A percentile compares a stretch with the other conserved stretches of the same genome.
Evolutionary conservation across 2,113 vertebrate species (phyloP).

Genomic region (Argyrosomus japonicus): DNA sequence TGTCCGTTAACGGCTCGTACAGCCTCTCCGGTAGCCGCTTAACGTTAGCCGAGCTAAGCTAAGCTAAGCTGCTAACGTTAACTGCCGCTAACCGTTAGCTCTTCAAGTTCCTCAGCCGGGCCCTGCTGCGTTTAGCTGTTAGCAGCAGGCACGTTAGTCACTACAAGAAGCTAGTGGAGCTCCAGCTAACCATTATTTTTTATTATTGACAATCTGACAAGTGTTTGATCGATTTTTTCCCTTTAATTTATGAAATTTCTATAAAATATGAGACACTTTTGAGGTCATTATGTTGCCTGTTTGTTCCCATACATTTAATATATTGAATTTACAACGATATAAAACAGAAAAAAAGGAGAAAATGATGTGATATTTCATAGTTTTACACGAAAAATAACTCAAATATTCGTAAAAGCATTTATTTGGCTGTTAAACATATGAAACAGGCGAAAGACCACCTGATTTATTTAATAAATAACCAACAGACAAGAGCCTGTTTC

Average conservation of each 20-base stretch:
- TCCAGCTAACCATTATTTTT: rapidly evolving
- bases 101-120: not conserved
- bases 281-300: too few relatives aligned
- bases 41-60: too few relatives aligned
- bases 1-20: not conserved
- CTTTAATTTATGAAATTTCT: not conserved
- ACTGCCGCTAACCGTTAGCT: constrained; percentile 13
- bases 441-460: too few relatives aligned
- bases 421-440: too few relatives aligned
- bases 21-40: not conserved
- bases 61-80: not conserved
- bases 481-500: too few relatives aligned
- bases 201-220: too few relatives aligned
- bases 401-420: too few relatives aligned
- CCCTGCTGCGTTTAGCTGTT: constrained; percentile 13
- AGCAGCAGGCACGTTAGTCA: not conserved
- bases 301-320: too few relatives aligned
- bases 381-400: not conserved
- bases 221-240: not conserved
- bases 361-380: not conserved
- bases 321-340: not conserved
- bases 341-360: too few relatives aligned
- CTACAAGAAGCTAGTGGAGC: not conserved
- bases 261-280: too few relatives aligned
- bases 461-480: too few relatives aligned